These are phyloP conservation scores for Cremastinae sp. DNA, from an alignment of 2,888 invertebrate species.

Conservation along the genomic window DNA sequence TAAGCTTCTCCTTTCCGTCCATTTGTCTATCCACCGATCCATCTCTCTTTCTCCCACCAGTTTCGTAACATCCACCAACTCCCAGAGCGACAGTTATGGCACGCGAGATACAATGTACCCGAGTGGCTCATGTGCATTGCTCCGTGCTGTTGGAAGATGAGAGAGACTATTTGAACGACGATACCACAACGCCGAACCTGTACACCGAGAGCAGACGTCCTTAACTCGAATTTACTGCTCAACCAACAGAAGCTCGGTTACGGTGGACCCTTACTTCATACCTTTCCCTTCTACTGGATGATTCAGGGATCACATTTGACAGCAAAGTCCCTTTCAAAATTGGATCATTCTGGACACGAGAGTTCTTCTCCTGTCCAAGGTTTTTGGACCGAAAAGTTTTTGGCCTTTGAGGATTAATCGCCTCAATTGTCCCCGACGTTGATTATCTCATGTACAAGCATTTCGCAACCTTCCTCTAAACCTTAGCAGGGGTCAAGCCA, in stretches of 20 bases:
- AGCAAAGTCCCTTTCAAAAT: too few species aligned
- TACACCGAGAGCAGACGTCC: slow-evolving; percentile 63
- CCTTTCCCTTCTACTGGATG: slow-evolving; percentile 2
- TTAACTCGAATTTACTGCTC: slow-evolving; percentile 71
- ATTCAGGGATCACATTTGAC: neutral
- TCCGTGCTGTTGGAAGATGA: slow-evolving; percentile 43
- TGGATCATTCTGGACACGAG: too few species aligned
- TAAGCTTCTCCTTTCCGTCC: neutral
- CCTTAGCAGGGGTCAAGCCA: neutral
- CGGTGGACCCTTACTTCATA: slow-evolving; percentile 33
- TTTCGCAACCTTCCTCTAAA: slow-evolving; percentile 4
- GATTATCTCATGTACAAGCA: neutral
- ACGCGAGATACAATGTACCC: slow-evolving; percentile 65
- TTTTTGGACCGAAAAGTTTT: too few species aligned
- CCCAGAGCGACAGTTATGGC: slow-evolving; percentile 69
- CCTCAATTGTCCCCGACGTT: neutral
- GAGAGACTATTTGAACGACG: slow-evolving; percentile 53
- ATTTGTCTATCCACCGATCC: neutral
- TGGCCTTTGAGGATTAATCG: too few species aligned
- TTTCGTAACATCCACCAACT: slow-evolving; percentile 42
- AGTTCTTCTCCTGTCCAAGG: too few species aligned
- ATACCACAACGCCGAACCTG: slow-evolving; percentile 51
- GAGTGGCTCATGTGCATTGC: slow-evolving; percentile 54
- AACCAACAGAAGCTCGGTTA: slow-evolving; percentile 21
- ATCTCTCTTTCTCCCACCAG: slow-evolving; percentile 10